Evolutionary conservation across 2,888 invertebrate species (phyloP).

Genomic region (Zaprionus obscuricornis): DNA sequence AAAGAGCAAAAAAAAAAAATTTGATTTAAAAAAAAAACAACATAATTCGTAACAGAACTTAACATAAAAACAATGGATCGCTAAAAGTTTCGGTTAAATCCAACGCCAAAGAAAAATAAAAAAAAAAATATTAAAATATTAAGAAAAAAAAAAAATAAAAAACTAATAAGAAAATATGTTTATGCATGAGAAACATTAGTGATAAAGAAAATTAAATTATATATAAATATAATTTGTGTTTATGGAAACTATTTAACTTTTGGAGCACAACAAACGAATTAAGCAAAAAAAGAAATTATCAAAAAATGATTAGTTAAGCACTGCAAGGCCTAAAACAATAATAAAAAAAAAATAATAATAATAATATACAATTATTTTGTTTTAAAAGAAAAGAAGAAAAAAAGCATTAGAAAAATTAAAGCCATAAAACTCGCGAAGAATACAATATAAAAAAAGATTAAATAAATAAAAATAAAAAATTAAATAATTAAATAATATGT

Average conservation of each 20-base stretch:
- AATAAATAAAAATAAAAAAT: too few relatives aligned
- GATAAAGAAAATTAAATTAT: conserved; percentile 8
- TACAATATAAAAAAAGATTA: too few relatives aligned
- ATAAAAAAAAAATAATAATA: conserved; percentile 40
- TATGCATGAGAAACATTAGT: conserved; percentile 31
- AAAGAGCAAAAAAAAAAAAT: conserved; percentile 27
- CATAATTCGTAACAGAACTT: conserved; percentile 52
- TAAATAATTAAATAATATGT: too few relatives aligned
- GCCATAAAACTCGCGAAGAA: too few relatives aligned
- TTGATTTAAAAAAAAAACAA: conserved; percentile 22
- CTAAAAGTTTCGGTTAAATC: conserved; percentile 25
- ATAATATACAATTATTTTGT: too few relatives aligned
- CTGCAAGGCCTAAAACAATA: conserved; percentile 8
- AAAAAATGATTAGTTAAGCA: conserved; percentile 47
- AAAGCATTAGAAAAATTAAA: too few relatives aligned
- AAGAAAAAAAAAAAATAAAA: conserved; percentile 15
- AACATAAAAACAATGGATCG: conserved; percentile 36
- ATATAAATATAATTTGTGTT: too few relatives aligned
- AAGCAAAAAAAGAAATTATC: too few relatives aligned
- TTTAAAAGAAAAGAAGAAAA: too few relatives aligned
- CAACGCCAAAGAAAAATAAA: conserved; percentile 24
- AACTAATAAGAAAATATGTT: too few relatives aligned
- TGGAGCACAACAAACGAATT: conserved; percentile 25
- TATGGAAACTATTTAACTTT: conserved; percentile 8
- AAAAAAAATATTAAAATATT: background rate